Evolutionary conservation across 2,797 vertebrate genomes (phyloP), one percentile per base, ranked within the genome.

Genomic region (Fistularia tabacaria): DNA sequence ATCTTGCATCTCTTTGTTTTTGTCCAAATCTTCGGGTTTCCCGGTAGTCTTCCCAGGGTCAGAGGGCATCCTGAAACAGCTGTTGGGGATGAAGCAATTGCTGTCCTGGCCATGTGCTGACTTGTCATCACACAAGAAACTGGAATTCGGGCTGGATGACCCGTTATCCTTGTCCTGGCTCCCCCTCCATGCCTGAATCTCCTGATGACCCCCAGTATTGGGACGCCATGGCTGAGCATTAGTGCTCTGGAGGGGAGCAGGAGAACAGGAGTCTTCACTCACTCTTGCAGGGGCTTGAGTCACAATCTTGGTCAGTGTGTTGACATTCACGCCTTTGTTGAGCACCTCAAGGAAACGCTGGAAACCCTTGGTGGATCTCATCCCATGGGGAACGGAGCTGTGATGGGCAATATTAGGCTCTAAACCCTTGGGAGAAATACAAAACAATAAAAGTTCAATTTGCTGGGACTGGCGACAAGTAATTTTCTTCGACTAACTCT

Each of bases 341-440:
- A 89, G 88, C 37, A 89, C 71, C 7, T 85, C 64, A 0, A 89
- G 87, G 71, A 89, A 89, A 47, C 80, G 85, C 56, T 87, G 85
- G 66, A 89, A 89, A 37, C 88, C 88, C 42, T 62, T 69, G 3
- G 65, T 14, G 1, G 64, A 56, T 10, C 57, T 55, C 53, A 54
- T 59, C 15, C 63, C 68, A 36, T 57, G 38, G 64, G 14, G 38
- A 8, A 54, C 38, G 7, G 62, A 45, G 0, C 38, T 52, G 14
- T 58, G 59, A 8, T 48, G 13, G 55, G 44, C 6, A 45, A 46
- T 52, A 6, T 77, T 59, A 1, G 38, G 47, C 47, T 77, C 57
- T 43, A 36, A 66, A 42, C 44, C 56, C 87, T 88, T 57, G 59
- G n/a, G 56, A 38, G 36, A 76, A 59, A 73, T 39, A 76, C 11